phyloP scores from a whole-genome alignment of 2,797 vertebrate species.

The Hydrolagus colliei region DNA sequence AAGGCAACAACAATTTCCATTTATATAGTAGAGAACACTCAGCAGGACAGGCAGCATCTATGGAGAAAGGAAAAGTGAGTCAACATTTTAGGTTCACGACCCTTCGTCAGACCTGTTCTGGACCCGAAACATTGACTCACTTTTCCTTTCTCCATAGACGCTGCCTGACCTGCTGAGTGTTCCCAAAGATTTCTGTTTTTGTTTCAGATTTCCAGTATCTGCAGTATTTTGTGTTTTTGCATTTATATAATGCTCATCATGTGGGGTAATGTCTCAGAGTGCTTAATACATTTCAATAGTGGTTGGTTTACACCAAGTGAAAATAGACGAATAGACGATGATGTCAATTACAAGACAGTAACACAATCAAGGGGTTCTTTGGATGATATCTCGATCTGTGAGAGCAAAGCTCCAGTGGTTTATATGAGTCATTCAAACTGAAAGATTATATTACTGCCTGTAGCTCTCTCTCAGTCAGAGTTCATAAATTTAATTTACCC shows the following conservation, averaged over 20 bases:
- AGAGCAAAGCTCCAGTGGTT: background rate
- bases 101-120: background rate
- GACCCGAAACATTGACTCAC: no score
- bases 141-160: background rate
- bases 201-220: background rate
- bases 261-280: background rate
- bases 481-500: background rate
- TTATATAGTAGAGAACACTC: background rate
- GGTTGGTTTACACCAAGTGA: constrained; percentile 10
- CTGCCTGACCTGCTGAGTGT: background rate
- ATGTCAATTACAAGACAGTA: background rate
- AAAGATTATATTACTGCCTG: background rate
- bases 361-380: background rate
- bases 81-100: background rate
- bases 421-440: background rate
- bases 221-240: background rate
- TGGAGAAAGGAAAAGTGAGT: no score
- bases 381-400: background rate
- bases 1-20: background rate
- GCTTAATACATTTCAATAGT: constrained; percentile 4
- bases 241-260: background rate
- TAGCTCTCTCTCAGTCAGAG: background rate
- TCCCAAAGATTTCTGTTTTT: background rate
- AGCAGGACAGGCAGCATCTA: no score
- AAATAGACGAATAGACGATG: background rate